Evolutionary conservation across 2,888 invertebrate genomes (phyloP), one percentile per base, ranked within the genome.

Genomic region (Machimus rusticus): DNA sequence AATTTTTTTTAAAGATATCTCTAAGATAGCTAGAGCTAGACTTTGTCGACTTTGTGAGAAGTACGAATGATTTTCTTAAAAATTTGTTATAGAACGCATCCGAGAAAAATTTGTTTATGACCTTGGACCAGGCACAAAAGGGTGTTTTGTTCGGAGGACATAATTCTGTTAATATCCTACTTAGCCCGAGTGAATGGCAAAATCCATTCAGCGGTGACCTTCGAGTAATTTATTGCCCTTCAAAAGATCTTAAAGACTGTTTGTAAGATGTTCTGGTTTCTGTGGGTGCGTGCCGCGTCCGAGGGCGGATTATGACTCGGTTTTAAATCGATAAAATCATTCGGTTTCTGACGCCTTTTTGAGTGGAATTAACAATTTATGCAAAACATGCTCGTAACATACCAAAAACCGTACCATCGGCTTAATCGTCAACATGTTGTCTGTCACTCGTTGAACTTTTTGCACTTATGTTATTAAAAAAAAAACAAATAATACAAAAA

Each of bases 221-320:
- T 84, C 82, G 12, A 19, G 66, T 66, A 84, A 84, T 66, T 84
- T 84, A 84, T 84, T 66, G 39, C 82, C 23, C 66, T 84, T 39
- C 57, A 19, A 12, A 31, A 84, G n/a, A 19, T 19, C n/a, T n/a
- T 19, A 16, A 55, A 55, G 66, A 12, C 28, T 19, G 66, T 66
- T 9, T 9, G 66, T 23, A 12, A n/a, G n/a, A 34, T 16, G 55
- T 31, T 31, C n/a, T 39, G 12, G 12, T 39, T 39, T 39, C 39
- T 39, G 39, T 39, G 12, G 39, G 39, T 34, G 81, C 23, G 43
- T 37, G 12, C 34, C 4, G 34, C 43, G 77, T 0, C 6, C 39
- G 43, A 14, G 28, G 34, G 23, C 37, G 77, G 31, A 2, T n/a
- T 77, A 57, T 37, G 12, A 19, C 37, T 12, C 43, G 4, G 46